Conservation (phyloP, 2,888 invertebrate genomes). For the Melinopterus prodromus region DNA sequence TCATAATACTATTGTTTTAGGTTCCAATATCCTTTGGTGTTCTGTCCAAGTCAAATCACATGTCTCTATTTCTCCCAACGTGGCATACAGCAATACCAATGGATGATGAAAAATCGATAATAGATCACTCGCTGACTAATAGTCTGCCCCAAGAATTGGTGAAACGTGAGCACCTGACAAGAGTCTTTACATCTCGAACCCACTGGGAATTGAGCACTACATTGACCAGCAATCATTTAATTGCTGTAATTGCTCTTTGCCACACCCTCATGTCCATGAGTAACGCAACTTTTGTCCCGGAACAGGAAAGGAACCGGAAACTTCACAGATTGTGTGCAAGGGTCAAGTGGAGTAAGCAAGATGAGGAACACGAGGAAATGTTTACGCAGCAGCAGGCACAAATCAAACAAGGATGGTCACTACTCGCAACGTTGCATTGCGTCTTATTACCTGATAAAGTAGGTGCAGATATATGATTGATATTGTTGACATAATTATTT, state of each 20-base stretch:
- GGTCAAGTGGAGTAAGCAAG: conserved; percentile 73
- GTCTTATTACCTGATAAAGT: conserved; percentile 95
- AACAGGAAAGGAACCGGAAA: conserved; percentile 82
- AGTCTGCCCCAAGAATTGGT: conserved; percentile 77
- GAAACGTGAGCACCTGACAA: conserved; percentile 78
- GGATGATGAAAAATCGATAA: conserved; percentile 49
- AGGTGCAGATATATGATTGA: not conserved
- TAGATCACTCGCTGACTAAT: conserved; percentile 55
- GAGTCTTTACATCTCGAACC: conserved; percentile 83
- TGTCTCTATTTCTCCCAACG: conserved; percentile 92
- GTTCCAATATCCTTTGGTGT: conserved; percentile 95
- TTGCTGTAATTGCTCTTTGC: conserved; percentile 92
- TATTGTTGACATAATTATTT: conserved; percentile 26
- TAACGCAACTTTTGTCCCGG: conserved; percentile 91
- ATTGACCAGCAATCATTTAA: conserved; percentile 93
- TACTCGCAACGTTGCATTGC: conserved; percentile 95
- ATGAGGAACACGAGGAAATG: conserved; percentile 85
- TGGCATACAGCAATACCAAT: conserved; percentile 66
- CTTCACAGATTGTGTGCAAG: conserved; percentile 71
- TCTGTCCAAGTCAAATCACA: conserved; percentile 94
- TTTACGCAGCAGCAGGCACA: conserved; percentile 88
- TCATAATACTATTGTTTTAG: conserved; percentile 51
- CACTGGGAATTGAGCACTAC: conserved; percentile 98
- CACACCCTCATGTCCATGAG: conserved; percentile 99
- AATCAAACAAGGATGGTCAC: conserved; percentile 97